Percentiles rank a stretch among this genome's conserved stretches.
Evolutionary conservation across 2,888 invertebrate species (phyloP).

Genomic region (Drosophila helvetica): DNA sequence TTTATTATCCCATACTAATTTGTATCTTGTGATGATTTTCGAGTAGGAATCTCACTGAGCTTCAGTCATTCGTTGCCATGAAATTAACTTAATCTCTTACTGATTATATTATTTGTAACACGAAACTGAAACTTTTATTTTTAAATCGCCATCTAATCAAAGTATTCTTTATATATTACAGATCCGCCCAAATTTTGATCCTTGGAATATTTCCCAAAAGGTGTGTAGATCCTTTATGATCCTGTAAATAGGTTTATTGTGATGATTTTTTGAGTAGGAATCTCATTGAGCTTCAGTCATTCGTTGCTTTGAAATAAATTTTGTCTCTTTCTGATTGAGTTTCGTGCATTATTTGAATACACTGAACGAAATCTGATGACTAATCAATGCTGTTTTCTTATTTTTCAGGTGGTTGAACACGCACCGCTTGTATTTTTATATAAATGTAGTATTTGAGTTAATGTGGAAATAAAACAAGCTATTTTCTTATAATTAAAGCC

Average conservation of each 20-base stretch:
- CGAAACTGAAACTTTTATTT: not conserved
- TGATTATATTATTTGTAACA: slow-evolving; percentile 31
- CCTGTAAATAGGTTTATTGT: slow-evolving; percentile 3
- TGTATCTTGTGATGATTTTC: slow-evolving; percentile 30
- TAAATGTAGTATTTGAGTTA: not conserved
- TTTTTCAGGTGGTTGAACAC: slow-evolving; percentile 26
- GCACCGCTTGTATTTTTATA: not conserved
- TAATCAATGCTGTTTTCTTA: slow-evolving; percentile 7
- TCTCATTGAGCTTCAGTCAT: slow-evolving; percentile 79
- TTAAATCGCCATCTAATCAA: not conserved
- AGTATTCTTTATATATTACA: not conserved
- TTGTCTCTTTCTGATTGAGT: slow-evolving; percentile 56
- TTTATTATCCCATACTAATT: not conserved
- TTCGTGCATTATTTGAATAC: not conserved
- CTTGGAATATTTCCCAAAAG: not conserved
- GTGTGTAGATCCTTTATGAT: slow-evolving; percentile 18
- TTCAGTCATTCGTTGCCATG: slow-evolving; percentile 56
- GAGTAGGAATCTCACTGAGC: slow-evolving; percentile 72
- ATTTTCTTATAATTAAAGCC: not conserved
- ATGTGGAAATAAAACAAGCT: not conserved
- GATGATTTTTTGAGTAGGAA: slow-evolving; percentile 73
- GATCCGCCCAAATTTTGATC: not conserved
- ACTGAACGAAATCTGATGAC: not conserved
- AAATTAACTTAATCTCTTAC: slow-evolving; percentile 49
- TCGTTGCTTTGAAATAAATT: slow-evolving; percentile 70